A percentile compares a stretch with the other conserved stretches of the same genome.
Evolutionary conservation across 2,888 invertebrate genomes (phyloP).

Genomic region (Lordiphosa fenestrarum): DNA sequence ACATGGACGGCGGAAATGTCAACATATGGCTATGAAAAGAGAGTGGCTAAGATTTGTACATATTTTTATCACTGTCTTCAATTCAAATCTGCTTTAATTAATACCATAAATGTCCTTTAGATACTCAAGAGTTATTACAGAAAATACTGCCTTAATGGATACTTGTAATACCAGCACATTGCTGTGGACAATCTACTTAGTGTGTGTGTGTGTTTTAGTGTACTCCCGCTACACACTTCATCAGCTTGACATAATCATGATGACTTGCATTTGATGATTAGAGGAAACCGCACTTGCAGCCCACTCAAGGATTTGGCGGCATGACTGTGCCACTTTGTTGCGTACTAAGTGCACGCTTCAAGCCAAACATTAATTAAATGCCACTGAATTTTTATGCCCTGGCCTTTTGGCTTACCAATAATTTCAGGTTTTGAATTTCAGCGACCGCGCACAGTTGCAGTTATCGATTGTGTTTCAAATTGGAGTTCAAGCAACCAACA

Average conservation of each 20-base stretch:
- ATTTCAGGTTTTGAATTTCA: conserved; percentile 23
- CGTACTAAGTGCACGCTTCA: conserved; percentile 12
- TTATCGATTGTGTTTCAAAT: not conserved
- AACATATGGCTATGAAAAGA: too few species aligned
- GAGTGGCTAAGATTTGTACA: too few species aligned
- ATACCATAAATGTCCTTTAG: too few species aligned
- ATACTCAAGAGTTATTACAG: too few species aligned
- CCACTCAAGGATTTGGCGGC: conserved; percentile 37
- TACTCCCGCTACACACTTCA: conserved; percentile 49
- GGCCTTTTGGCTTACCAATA: not conserved
- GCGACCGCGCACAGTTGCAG: conserved; percentile 13
- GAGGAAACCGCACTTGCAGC: conserved; percentile 20
- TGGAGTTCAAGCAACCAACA: conserved; percentile 30
- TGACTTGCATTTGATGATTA: conserved; percentile 55
- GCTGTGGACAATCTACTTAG: too few species aligned
- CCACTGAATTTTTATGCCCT: conserved; percentile 17
- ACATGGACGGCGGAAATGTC: too few species aligned
- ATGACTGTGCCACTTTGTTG: conserved; percentile 26
- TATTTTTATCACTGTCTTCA: too few species aligned
- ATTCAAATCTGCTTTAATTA: too few species aligned
- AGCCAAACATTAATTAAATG: conserved; percentile 38
- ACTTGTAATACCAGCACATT: not conserved
- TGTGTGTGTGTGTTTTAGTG: too few species aligned
- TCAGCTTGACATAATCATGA: conserved; percentile 71
- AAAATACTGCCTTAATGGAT: not conserved